Base-by-base conservation (phyloP, 1,140 invertebrate species). In the Elymnias hypermnestra region DNA sequence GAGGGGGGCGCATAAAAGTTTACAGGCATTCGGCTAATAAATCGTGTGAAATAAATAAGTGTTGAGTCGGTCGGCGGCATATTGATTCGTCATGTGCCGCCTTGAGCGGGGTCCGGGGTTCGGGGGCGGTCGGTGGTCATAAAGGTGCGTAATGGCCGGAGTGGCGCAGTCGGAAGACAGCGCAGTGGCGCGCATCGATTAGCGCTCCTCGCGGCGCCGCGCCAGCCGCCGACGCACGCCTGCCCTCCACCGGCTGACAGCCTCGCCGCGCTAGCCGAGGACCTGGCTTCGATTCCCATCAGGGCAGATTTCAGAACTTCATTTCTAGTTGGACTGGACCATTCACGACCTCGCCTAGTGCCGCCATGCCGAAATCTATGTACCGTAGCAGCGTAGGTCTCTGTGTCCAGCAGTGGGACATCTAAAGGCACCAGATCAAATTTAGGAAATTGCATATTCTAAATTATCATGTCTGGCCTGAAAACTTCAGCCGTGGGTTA, bases 41-140 rank as follows among this genome's bases (percentile, higher is more conserved):
- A 84, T 84, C 76, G 78, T 66, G 71, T 78, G 72, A 78, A 82
- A 84, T 84, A 84, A 84, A 84, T 83, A 84, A 84, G 81, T 84
- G 81, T 84, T 73, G 78, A 84, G 77, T 82, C 72, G 72, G 77
- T 82, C 68, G 75, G 73, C 75, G 75, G 81, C 81, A 84, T 84
- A 84, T 84, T 84, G 81, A 84, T 84, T 84, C 81, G 81, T 84
- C 81, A 84, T 81, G 74, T 79, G 74, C 72, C 75, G 74, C 79
- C 77, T 83, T 82, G 69, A 69, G 71, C 57, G 65, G 60, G 59
- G n/a, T n/a, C n/a, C 42, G 63, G 62, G 57, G 62, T 52, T 43
- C 49, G 63, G 59, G 61, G 54, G 54, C 43, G 44, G 52, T 55
- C 51, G 64, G 54, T 65, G 76, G 67, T 75, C 72, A 84, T 82